Percentiles rank a stretch among this genome's conserved stretches.
phyloP scores from a whole-genome alignment of 2,113 vertebrate genomes.

The Oplegnathus fasciatus region DNA sequence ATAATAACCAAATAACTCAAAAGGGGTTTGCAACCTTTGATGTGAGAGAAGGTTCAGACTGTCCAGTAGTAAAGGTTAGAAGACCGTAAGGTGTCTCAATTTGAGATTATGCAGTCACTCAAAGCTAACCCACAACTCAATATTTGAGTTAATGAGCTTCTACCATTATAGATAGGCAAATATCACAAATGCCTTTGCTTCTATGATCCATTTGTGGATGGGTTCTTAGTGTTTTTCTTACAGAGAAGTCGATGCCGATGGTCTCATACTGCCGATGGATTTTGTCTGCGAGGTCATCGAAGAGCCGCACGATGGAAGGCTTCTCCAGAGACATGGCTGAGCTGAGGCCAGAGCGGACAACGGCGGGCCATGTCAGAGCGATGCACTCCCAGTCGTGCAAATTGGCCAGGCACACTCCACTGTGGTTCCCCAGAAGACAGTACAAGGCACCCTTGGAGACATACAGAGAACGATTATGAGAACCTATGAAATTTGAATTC shows the following conservation, averaged over 20 bases:
- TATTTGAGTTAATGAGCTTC: neutral
- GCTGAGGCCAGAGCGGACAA: slow-evolving; percentile 95
- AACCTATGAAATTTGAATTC: neutral
- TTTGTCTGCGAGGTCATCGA: slow-evolving; percentile 97
- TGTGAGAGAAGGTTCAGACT: too few species aligned
- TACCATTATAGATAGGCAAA: neutral
- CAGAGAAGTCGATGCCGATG: slow-evolving; percentile 93
- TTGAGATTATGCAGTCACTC: neutral
- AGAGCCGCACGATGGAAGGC: slow-evolving; percentile 95
- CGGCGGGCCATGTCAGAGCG: slow-evolving; percentile 93
- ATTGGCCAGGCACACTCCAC: slow-evolving; percentile 93
- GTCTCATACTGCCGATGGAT: slow-evolving; percentile 98
- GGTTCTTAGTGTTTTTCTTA: slow-evolving; percentile 78
- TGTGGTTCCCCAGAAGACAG: slow-evolving; percentile 96
- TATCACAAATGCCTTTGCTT: neutral
- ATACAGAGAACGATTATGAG: neutral
- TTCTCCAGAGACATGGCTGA: slow-evolving; percentile 97
- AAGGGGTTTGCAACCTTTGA: too few species aligned
- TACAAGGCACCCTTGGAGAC: slow-evolving; percentile 94
- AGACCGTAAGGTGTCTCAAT: too few species aligned
- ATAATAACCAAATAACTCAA: too few species aligned
- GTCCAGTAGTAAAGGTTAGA: too few species aligned
- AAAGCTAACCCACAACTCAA: neutral
- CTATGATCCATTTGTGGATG: neutral
- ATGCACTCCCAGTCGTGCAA: slow-evolving; percentile 98